Base-by-base conservation (phyloP, 2,888 invertebrate genomes). In the Morpho achilles region DNA sequence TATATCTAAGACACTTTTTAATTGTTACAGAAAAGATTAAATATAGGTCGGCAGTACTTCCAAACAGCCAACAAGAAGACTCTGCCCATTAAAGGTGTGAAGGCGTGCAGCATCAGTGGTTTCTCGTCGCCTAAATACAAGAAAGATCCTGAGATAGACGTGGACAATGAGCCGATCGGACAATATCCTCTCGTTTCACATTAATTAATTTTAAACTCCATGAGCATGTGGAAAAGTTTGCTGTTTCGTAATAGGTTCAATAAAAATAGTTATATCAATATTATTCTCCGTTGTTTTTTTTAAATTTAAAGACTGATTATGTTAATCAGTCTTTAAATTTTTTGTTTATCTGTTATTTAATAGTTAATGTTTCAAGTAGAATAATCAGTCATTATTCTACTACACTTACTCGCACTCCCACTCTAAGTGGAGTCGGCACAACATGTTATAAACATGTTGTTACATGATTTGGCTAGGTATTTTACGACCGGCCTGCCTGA, bases 111-210 rank as follows among this genome's bases (percentile, higher is more conserved):
- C 5, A 46, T 51, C n/a, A 45, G 39, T 4, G 43, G 39, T 7
- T 53, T 32, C 40, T 10, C 7, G 5, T 60, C 46, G 44, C 82
- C 79, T 7, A 78, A 73, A 54, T 81, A 75, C 70, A 85, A 84
- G 58, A 75, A 74, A 4, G 85, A 86, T 63, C 85, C 85, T 0
- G 73, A 75, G 46, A 80, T 84, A 39, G 58, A 60, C n/a, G 59
- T 78, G 1, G 80, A 80, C 59, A 63, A 74, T 54, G 79, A 80
- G 56, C 65, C 71, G 39, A 72, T 80, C 8, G 75, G 71, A 10
- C 61, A 69, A 22, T 63, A 64, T n/a, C 79, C 76, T 0, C 50
- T 60, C 9, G 72, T 48, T 44, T 62, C 53, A 50, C 32, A 7
- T 46, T 42, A 32, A 32, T 32, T 32, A 23, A 2, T 32, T 3